Percentiles rank a stretch among this genome's conserved stretches.
phyloP scores from a whole-genome alignment of 2,888 invertebrate species.

The Tachina lurida region DNA sequence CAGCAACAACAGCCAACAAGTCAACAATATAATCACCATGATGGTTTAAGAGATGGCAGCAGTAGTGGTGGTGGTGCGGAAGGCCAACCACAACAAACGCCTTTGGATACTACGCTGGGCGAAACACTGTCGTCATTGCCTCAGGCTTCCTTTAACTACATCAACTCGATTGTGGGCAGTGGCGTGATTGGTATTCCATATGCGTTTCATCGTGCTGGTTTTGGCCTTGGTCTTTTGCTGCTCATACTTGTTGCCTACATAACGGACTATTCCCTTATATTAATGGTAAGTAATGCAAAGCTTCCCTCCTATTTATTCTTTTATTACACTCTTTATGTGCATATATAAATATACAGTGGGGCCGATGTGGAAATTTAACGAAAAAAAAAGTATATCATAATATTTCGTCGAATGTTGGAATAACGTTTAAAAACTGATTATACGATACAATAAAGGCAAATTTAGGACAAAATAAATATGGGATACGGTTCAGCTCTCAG shows the following conservation, averaged over 20 bases:
- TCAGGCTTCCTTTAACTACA: slow-evolving; percentile 92
- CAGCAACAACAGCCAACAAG: slow-evolving; percentile 71
- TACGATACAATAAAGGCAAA: no score
- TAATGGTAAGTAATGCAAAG: slow-evolving; percentile 86
- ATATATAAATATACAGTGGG: slow-evolving; percentile 7
- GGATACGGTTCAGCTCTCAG: no score
- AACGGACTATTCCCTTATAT: slow-evolving; percentile 91
- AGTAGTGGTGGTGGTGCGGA: slow-evolving; percentile 30
- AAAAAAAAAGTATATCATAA: background rate
- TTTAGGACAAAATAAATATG: no score
- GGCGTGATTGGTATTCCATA: slow-evolving; percentile 94
- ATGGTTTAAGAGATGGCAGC: slow-evolving; percentile 41
- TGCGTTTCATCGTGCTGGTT: slow-evolving; percentile 91
- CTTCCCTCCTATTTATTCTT: background rate
- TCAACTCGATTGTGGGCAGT: slow-evolving; percentile 94
- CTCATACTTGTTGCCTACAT: slow-evolving; percentile 88
- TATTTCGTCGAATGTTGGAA: no score
- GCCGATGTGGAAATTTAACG: background rate
- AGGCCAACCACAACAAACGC: slow-evolving; percentile 47
- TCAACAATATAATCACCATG: slow-evolving; percentile 62
- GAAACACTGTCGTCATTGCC: slow-evolving; percentile 88
- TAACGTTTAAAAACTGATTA: no score
- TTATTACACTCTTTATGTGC: background rate
- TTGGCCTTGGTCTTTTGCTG: slow-evolving; percentile 89
- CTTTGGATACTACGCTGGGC: slow-evolving; percentile 71